Percentiles rank a stretch among this genome's conserved stretches.
Evolutionary conservation across 2,797 vertebrate species (phyloP).

Genomic region (Galago senegalensis): DNA sequence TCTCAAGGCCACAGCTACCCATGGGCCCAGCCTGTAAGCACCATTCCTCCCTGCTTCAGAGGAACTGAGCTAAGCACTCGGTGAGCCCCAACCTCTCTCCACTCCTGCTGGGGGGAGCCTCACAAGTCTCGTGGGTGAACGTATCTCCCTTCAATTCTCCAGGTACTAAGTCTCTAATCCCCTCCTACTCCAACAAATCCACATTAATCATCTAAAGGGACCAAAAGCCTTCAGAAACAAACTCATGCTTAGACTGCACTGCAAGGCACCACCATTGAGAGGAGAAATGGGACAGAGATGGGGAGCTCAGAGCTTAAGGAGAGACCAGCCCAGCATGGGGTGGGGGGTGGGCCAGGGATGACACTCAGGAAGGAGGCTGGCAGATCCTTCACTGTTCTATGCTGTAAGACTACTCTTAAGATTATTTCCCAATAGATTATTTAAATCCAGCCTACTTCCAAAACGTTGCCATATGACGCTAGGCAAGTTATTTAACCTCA

Average conservation of each 20-base stretch:
- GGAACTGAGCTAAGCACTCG: not conserved
- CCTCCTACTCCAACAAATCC: not conserved
- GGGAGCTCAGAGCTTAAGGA: not conserved
- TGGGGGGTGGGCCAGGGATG: fast-evolving
- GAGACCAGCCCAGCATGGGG: not conserved
- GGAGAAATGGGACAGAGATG: not conserved
- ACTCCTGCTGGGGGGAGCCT: not conserved
- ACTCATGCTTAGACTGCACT: not conserved
- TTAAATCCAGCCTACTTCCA: not conserved
- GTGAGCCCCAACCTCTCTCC: not conserved
- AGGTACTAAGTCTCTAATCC: not conserved
- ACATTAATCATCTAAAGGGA: not conserved
- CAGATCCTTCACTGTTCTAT: not conserved
- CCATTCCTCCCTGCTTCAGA: not conserved
- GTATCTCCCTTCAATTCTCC: not conserved
- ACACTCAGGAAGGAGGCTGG: not conserved
- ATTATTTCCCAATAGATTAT: not conserved
- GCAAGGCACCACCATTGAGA: not conserved
- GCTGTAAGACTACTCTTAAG: not conserved
- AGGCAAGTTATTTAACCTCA: not conserved
- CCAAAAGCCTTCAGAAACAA: not conserved
- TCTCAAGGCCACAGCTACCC: not conserved
- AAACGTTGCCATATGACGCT: not conserved
- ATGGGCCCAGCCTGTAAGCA: too few species aligned
- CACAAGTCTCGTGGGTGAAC: not conserved